Conservation (phyloP, 2,888 invertebrate genomes). For the Apodemia zela region DNA sequence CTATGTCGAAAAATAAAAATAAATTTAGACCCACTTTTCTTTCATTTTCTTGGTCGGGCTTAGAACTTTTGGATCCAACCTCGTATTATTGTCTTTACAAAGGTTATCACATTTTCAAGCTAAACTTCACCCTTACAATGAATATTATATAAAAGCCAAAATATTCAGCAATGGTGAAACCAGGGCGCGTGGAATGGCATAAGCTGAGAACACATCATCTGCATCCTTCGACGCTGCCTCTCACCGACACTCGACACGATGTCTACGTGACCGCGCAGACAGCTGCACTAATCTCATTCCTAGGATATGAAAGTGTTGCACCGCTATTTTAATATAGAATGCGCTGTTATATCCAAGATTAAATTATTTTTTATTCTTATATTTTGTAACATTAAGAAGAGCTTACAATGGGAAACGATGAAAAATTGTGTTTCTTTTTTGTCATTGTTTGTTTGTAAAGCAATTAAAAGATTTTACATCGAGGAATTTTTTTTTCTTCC, state of each 20-base stretch:
- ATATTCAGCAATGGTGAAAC: conserved; percentile 9
- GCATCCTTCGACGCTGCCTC: conserved; percentile 37
- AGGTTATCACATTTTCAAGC: too few relatives aligned
- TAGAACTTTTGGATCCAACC: too few relatives aligned
- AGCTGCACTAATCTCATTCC: conserved; percentile 60
- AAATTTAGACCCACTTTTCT: too few relatives aligned
- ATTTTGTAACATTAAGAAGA: too few relatives aligned
- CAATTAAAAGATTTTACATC: too few relatives aligned
- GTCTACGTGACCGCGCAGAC: conserved; percentile 73
- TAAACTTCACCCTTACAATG: neutral
- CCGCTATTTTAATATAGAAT: conserved; percentile 16
- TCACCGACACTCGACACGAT: conserved; percentile 57
- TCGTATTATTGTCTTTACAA: too few relatives aligned
- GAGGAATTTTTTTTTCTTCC: too few relatives aligned
- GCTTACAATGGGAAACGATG: too few relatives aligned
- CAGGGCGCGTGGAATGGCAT: conserved; percentile 53
- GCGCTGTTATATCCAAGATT: neutral
- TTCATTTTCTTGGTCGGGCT: too few relatives aligned
- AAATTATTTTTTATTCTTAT: neutral
- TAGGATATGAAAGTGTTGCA: conserved; percentile 34
- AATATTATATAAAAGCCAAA: neutral
- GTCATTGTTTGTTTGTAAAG: too few relatives aligned
- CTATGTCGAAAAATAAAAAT: too few relatives aligned
- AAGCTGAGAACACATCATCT: conserved; percentile 40
- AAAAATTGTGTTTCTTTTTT: too few relatives aligned